Evolutionary conservation across 2,888 invertebrate genomes (phyloP), one percentile per base, ranked within the genome.

Genomic region (Lasiommata megera): DNA sequence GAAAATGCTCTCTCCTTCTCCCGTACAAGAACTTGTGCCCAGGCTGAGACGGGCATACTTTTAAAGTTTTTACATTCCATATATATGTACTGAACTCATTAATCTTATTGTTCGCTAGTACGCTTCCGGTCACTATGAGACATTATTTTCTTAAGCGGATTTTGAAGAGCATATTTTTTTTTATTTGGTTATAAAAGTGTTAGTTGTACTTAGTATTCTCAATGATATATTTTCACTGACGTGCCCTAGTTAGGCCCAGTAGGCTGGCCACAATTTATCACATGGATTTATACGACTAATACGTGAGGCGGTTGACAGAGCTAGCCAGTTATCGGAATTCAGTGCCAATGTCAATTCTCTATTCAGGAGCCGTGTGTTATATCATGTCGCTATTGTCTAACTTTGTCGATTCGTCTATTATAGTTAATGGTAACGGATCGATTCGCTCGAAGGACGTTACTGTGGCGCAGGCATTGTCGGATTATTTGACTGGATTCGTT

Each of bases 361-460:
- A 54, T 56, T 50, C 54, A 48, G 50, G 46, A 54, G 43, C 47
- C 50, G 37, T 28, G 18, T 62, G 57, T 48, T 46, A 61, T 53
- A 34, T 36, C 36, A 6, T 23, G 36, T 48, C 48, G 12, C 43
- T 53, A 53, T 64, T 62, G 64, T 65, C 48, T 59, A 55, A 54
- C 60, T 58, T 52, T 58, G 48, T 36, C 57, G 59, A 59, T 54
- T 46, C 34, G 41, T 64, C 56, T 64, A 63, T 62, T 59, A 62
- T 61, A 57, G 64, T 66, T 48, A 64, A 66, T 54, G 51, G 64
- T 62, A 54, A 61, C 60, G 63, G 68, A 66, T 71, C 69, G 71
- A 69, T 72, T 63, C 62, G 29, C 50, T 46, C 51, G 64, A 70
- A 69, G 70, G 69, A 65, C 70, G 60, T 52, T 58, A 44, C 36